Evolutionary conservation across 2,797 vertebrate species (phyloP), one percentile per base, ranked within the genome.

Genomic region (Atherinosoma microstoma): DNA sequence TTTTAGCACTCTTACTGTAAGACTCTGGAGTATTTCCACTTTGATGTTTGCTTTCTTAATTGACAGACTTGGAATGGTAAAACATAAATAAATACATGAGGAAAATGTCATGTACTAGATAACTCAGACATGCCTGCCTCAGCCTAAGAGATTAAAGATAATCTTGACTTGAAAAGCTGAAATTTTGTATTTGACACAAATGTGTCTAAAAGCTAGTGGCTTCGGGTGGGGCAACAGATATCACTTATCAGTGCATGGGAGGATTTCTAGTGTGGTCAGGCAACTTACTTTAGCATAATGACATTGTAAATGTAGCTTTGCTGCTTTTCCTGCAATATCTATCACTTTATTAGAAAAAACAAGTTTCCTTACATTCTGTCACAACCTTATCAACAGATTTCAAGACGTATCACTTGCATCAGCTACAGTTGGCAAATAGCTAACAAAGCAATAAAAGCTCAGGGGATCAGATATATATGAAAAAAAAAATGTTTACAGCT

Each of bases 111-210:
- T 38, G 38, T 76, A 67, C 58, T 53, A 35, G 64, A 73, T 58
- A 53, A 64, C 73, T 67, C 40, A 64, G 64, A 85, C 76, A 80
- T 61, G 29, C 66, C 60, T 68, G 61, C 58, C 34, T 53, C 27
- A 49, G 64, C 70, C 30, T 13, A 32, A 53, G 67, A 79, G 82
- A 89, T 89, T 79, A 84, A 84, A 87, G 79, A 84, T 82, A 67
- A 71, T 78, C 70, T 79, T 70, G 27, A 83, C 49, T 81, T 83
- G 63, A 83, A 85, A 42, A 85, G 76, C 79, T 64, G 75, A 73
- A 83, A 78, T 85, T 82, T 85, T 81, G 78, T 65, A 80, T 89
- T 75, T 86, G 84, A 89, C 84, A 78, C 69, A 83, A 82, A 87
- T 87, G 67, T 81, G 84, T 89, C 79, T 29, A 61, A 70, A 51